phyloP scores from a whole-genome alignment of 1,140 invertebrate species.

The Calephelis virginiensis region DNA sequence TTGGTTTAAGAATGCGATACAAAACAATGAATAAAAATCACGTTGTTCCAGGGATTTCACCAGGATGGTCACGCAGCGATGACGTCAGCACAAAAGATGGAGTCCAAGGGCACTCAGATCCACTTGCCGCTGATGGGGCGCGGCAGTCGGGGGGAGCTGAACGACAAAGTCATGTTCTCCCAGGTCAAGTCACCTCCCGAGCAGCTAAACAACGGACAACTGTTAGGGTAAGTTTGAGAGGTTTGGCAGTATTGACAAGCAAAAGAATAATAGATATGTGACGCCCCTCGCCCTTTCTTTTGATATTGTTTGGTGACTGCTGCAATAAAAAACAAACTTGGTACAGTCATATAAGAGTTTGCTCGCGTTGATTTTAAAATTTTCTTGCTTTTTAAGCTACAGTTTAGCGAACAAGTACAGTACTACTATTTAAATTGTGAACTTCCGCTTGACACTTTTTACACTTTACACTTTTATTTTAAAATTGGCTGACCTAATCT shows the following conservation, averaged over 20 bases:
- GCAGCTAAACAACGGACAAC: slow-evolving; percentile 68
- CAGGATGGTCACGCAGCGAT: slow-evolving; percentile 63
- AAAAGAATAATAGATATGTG: neutral
- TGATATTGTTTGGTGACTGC: too few relatives aligned
- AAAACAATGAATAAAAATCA: neutral
- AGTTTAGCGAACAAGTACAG: too few relatives aligned
- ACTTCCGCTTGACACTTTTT: too few relatives aligned
- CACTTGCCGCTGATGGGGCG: slow-evolving; percentile 67
- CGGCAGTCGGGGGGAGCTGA: slow-evolving; percentile 63
- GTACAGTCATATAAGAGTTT: too few relatives aligned
- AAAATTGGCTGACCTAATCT: too few relatives aligned
- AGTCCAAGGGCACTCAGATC: slow-evolving; percentile 71
- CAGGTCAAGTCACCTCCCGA: slow-evolving; percentile 60
- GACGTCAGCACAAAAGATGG: slow-evolving; percentile 66
- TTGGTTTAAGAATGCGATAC: too few relatives aligned
- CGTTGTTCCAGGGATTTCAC: slow-evolving; percentile 47
- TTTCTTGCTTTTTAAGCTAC: too few relatives aligned
- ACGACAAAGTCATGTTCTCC: slow-evolving; percentile 65
- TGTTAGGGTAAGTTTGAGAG: slow-evolving; percentile 51
- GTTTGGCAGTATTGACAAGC: neutral
- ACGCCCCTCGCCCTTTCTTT: neutral
- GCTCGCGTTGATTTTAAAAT: too few relatives aligned
- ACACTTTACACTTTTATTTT: too few relatives aligned
- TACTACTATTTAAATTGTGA: too few relatives aligned
- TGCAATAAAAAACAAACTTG: too few relatives aligned